These are phyloP conservation scores for Romanogobio albipinnatus DNA, from an alignment of 2,113 vertebrate species.

Conservation along the genomic window DNA sequence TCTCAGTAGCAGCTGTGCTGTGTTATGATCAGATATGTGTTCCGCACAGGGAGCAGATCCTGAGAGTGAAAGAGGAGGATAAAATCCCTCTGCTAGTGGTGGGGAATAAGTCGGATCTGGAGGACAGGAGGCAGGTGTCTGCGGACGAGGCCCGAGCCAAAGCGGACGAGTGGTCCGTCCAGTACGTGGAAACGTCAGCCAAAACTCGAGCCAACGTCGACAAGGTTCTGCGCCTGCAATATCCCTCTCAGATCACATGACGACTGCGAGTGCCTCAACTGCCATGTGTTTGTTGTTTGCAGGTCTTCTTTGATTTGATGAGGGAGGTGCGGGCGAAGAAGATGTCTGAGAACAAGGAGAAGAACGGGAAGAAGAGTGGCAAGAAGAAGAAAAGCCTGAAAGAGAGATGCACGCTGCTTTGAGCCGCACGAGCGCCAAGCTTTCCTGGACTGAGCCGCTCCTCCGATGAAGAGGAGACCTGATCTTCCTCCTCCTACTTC, in stretches of 20 bases:
- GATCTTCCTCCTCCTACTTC: neutral
- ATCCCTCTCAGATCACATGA: neutral
- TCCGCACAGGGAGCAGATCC: slow-evolving; percentile 89
- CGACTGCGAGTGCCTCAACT: neutral
- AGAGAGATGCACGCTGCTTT: slow-evolving; percentile 90
- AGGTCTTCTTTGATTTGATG: slow-evolving; percentile 99
- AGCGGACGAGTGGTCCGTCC: slow-evolving; percentile 90
- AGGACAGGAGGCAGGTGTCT: slow-evolving; percentile 90
- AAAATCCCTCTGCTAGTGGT: slow-evolving; percentile 91
- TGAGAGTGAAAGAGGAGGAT: slow-evolving; percentile 96
- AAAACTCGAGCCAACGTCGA: slow-evolving; percentile 97
- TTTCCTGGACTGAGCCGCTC: slow-evolving; percentile 9
- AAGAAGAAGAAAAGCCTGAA: slow-evolving; percentile 93
- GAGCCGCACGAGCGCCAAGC: slow-evolving; percentile 57
- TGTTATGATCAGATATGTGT: too few relatives aligned
- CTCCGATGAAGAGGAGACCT: neutral
- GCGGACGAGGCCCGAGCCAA: slow-evolving; percentile 84
- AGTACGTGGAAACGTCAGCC: slow-evolving; percentile 96
- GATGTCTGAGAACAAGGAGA: slow-evolving; percentile 95
- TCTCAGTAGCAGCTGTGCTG: too few relatives aligned
- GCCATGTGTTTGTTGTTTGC: neutral
- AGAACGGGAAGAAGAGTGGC: slow-evolving; percentile 89
- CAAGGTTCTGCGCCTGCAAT: slow-evolving; percentile 79
- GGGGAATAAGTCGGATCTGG: slow-evolving; percentile 96
- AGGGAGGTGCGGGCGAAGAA: slow-evolving; percentile 95